Evolutionary conservation across 2,797 vertebrate genomes (phyloP).

Genomic region (Hydrolagus colliei): DNA sequence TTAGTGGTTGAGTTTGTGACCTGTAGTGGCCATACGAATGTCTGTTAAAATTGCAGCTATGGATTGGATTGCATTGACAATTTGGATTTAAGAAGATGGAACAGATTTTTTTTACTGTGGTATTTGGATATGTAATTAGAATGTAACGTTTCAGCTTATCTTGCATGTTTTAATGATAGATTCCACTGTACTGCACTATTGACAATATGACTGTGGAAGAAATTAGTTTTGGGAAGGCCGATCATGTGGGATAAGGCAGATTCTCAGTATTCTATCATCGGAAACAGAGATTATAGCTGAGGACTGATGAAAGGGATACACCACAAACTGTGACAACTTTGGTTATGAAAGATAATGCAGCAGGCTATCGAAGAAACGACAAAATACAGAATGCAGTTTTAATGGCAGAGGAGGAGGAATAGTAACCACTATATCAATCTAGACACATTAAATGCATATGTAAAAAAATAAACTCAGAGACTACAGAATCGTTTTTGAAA

Average conservation of each 20-base stretch:
- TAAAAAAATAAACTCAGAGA: not conserved
- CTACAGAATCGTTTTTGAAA: not conserved
- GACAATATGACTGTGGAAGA: not conserved
- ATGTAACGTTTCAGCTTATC: not conserved
- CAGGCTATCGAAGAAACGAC: not conserved
- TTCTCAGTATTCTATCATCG: conserved; percentile 13
- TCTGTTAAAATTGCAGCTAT: not conserved
- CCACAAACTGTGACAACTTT: not conserved
- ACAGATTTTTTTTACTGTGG: not conserved
- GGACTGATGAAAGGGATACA: conserved; percentile 12
- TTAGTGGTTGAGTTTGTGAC: too few species aligned
- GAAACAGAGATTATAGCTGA: not conserved
- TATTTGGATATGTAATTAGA: not conserved
- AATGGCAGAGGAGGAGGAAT: not conserved
- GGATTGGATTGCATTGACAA: not conserved
- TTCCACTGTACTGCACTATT: not conserved
- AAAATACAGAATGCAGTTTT: not conserved
- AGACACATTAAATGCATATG: too few species aligned
- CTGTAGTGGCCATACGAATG: not conserved
- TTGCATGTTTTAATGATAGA: not conserved
- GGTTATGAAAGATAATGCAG: not conserved
- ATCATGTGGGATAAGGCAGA: conserved; percentile 14
- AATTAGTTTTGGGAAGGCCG: not conserved
- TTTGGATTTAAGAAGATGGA: not conserved
- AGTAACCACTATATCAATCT: too few species aligned